Evolutionary conservation across 2,888 invertebrate genomes (phyloP).

Genomic region (Smittia aterrima): DNA sequence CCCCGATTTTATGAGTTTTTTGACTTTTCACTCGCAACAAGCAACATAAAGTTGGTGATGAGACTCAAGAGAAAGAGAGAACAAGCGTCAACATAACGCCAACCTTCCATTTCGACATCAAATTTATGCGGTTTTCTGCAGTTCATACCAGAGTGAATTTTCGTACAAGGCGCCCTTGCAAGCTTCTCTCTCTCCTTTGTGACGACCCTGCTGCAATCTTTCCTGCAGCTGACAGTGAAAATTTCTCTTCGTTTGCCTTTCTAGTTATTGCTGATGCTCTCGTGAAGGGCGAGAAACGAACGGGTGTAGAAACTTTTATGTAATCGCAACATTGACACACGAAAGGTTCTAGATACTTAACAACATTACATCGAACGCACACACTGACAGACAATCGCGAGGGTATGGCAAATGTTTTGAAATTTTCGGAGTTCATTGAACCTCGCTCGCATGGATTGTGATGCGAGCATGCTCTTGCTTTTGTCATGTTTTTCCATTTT

Average conservation of each 20-base stretch:
- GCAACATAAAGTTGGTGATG: not conserved
- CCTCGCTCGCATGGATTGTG: conserved; percentile 5
- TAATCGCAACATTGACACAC: conserved; percentile 27
- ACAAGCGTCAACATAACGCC: not conserved
- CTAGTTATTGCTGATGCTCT: too few species aligned
- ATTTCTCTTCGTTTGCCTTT: not conserved
- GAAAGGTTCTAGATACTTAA: not conserved
- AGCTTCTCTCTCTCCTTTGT: not conserved
- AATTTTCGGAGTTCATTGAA: conserved; percentile 36
- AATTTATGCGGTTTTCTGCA: conserved; percentile 20
- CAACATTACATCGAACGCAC: conserved; percentile 33
- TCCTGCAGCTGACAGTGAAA: conserved; percentile 35
- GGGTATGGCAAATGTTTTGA: conserved; percentile 40
- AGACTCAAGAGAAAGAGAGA: not conserved
- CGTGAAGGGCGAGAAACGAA: not conserved
- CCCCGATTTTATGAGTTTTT: conserved; percentile 10
- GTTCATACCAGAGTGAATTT: not conserved
- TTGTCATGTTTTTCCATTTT: conserved; percentile 16
- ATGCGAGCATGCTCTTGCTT: conserved; percentile 21
- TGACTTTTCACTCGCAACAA: not conserved
- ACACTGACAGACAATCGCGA: not conserved
- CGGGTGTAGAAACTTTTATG: conserved; percentile 7
- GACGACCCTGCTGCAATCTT: conserved; percentile 25
- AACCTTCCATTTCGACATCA: too few species aligned
- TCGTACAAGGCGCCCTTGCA: not conserved